Conservation (phyloP, 2,888 invertebrate genomes). For the Glomeris marginata region DNA sequence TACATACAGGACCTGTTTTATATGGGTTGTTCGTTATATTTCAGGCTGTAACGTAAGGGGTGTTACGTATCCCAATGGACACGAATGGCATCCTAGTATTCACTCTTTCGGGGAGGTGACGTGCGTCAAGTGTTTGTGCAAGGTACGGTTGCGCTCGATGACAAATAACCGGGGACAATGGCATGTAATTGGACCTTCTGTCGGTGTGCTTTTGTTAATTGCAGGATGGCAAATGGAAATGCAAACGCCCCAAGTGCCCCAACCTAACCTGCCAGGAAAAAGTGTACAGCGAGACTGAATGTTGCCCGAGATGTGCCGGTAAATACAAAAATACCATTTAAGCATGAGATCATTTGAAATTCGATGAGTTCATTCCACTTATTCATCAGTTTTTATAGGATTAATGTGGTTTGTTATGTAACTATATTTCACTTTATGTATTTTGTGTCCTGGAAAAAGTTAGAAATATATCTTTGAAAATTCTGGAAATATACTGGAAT, state of each 20-base stretch:
- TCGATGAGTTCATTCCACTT: too few relatives aligned
- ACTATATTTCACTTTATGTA: too few relatives aligned
- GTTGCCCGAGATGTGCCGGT: constrained; percentile 24
- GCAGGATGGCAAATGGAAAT: constrained; percentile 65
- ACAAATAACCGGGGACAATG: not conserved
- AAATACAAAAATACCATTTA: too few relatives aligned
- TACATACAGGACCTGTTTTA: too few relatives aligned
- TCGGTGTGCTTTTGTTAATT: too few relatives aligned
- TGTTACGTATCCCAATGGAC: constrained; percentile 53
- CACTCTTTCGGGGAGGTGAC: constrained; percentile 74
- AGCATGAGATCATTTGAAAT: too few relatives aligned
- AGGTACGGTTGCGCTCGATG: constrained; percentile 43
- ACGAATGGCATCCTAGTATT: constrained; percentile 76
- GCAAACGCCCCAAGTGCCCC: constrained; percentile 66
- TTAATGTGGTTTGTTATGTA: too few relatives aligned
- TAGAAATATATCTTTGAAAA: too few relatives aligned
- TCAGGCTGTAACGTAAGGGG: constrained; percentile 48
- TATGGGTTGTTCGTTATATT: too few relatives aligned
- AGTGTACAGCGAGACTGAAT: constrained; percentile 32
- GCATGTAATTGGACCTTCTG: constrained; percentile 11
- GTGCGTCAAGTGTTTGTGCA: constrained; percentile 81
- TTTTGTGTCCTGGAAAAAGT: too few relatives aligned
- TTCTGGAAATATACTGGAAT: too few relatives aligned
- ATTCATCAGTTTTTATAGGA: too few relatives aligned
- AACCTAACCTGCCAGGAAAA: constrained; percentile 46